A percentile compares a stretch with the other conserved stretches of the same genome.
Conservation (phyloP, 1,140 invertebrate species). For the Anastrepha obliqua region DNA sequence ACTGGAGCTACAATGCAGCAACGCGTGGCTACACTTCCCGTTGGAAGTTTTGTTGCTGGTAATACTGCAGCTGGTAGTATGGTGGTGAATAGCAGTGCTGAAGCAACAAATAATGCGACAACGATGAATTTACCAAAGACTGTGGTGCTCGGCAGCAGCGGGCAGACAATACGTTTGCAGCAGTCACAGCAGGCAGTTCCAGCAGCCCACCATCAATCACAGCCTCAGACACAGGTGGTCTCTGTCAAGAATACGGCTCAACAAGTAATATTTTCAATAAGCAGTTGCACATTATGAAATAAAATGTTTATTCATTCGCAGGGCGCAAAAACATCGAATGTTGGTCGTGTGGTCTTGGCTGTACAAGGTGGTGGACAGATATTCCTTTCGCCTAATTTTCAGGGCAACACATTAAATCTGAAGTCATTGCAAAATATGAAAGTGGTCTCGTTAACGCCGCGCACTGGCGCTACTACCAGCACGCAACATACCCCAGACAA, state of each 20-base stretch:
- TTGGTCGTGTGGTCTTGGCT: conserved; percentile 78
- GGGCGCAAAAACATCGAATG: conserved; percentile 35
- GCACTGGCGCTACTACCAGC: background rate
- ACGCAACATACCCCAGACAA: background rate
- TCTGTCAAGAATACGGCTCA: conserved; percentile 45
- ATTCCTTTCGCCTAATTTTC: conserved; percentile 76
- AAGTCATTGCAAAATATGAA: conserved; percentile 83
- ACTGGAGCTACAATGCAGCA: conserved; percentile 37
- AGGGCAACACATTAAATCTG: conserved; percentile 78
- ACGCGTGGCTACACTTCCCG: background rate
- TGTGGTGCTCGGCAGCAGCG: background rate
- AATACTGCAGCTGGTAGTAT: background rate
- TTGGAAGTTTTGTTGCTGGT: conserved; percentile 10
- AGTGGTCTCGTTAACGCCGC: conserved; percentile 75
- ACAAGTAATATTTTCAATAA: background rate
- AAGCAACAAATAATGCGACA: background rate
- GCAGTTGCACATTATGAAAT: background rate
- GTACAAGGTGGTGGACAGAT: conserved; percentile 79
- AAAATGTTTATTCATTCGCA: background rate
- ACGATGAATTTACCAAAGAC: conserved; percentile 44
- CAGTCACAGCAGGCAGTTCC: conserved; percentile 6
- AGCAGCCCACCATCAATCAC: background rate
- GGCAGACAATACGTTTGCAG: conserved; percentile 43
- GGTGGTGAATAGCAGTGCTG: background rate
- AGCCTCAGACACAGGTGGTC: conserved; percentile 9